Conservation (phyloP, 2,797 vertebrate genomes). For the Myotis vivesi region DNA sequence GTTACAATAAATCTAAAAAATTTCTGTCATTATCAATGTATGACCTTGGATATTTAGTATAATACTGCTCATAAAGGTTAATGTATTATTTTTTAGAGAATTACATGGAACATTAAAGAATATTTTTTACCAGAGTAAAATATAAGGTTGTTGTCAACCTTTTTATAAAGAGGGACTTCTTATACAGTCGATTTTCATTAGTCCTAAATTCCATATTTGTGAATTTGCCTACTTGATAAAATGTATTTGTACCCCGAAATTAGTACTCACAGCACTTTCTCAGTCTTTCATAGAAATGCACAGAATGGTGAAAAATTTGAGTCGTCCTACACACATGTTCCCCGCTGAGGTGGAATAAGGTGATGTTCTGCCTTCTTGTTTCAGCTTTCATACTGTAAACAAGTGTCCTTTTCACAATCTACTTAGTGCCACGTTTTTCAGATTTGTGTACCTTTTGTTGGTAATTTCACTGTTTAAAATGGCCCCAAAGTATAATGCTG, state of each 20-base stretch:
- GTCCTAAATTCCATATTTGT: not conserved
- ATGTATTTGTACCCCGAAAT: not conserved
- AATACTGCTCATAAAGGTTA: not conserved
- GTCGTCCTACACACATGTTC: not conserved
- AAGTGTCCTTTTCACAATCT: not conserved
- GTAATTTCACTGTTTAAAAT: not conserved
- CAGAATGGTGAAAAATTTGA: not conserved
- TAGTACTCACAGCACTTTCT: not conserved
- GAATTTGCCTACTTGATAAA: constrained; percentile 21
- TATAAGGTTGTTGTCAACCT: not conserved
- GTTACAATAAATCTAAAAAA: constrained; percentile 6
- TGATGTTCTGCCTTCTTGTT: not conserved
- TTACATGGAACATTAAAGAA: not conserved
- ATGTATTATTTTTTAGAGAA: constrained; percentile 24
- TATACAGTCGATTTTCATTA: constrained; percentile 7
- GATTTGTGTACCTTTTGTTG: not conserved
- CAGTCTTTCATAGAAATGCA: not conserved
- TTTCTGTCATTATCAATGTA: not conserved
- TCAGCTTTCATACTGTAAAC: not conserved
- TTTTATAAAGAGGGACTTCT: not conserved
- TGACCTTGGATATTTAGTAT: not conserved
- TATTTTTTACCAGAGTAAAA: constrained; percentile 16
- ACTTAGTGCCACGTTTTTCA: not conserved
- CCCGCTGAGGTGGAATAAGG: not conserved
- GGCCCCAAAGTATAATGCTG: not conserved